These are phyloP conservation scores for Esox lucius DNA, from an alignment of 2,797 vertebrate genomes.

Conservation along the genomic window DNA sequence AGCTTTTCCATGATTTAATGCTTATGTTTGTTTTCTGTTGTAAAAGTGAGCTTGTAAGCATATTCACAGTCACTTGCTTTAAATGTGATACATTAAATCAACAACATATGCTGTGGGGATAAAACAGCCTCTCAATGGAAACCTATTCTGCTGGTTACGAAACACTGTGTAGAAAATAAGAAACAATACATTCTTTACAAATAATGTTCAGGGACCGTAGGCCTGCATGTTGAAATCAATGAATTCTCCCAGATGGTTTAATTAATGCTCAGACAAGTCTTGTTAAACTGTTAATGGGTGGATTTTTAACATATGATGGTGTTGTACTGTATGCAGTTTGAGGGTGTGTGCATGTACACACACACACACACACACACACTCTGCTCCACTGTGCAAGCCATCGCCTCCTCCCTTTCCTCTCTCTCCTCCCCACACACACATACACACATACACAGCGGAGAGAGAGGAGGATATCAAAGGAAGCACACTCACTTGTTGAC, in stretches of 20 bases:
- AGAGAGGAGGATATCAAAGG: constrained; percentile 70
- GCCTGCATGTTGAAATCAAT: constrained; percentile 55
- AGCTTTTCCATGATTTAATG: constrained; percentile 61
- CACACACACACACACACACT: background rate
- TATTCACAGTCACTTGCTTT: constrained; percentile 57
- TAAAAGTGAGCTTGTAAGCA: constrained; percentile 61
- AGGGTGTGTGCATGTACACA: constrained; percentile 20
- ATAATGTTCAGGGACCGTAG: constrained; percentile 64
- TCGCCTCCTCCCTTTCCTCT: background rate
- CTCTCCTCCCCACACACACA: background rate
- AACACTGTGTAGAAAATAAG: constrained; percentile 66
- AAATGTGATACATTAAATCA: constrained; percentile 69
- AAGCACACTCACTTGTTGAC: constrained; percentile 88
- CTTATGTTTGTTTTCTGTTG: constrained; percentile 50
- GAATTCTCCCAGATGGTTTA: constrained; percentile 57
- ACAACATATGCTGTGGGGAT: constrained; percentile 68
- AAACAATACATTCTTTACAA: constrained; percentile 73
- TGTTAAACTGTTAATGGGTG: constrained; percentile 70
- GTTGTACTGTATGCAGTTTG: constrained; percentile 34
- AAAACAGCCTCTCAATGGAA: constrained; percentile 56
- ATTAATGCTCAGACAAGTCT: constrained; percentile 68
- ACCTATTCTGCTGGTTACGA: constrained; percentile 68
- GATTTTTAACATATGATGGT: constrained; percentile 70
- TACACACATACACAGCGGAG: background rate
- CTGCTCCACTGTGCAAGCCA: background rate